A percentile compares a stretch with the other conserved stretches of the same genome.
phyloP scores from a whole-genome alignment of 2,888 invertebrate genomes.

The Euclidia mi region DNA sequence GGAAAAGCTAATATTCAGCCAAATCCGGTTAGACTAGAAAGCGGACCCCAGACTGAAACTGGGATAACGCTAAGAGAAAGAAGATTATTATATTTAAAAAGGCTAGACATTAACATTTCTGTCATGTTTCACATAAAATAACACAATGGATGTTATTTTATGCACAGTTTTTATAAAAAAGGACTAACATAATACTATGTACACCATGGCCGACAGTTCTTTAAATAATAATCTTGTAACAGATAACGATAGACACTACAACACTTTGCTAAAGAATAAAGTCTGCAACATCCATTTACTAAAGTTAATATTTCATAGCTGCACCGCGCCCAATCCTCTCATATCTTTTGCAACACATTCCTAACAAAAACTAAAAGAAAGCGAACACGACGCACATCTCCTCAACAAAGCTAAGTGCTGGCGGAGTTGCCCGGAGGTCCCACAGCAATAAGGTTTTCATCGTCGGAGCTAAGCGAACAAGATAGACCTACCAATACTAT shows the following conservation, averaged over 20 bases:
- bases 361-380: conserved; percentile 44
- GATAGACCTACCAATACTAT: conserved; percentile 29
- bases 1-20: no score
- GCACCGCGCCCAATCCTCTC: conserved; percentile 30
- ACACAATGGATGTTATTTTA: no score
- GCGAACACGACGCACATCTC: conserved; percentile 42
- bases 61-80: no score
- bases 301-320: conserved; percentile 25
- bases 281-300: conserved; percentile 10
- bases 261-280: background rate
- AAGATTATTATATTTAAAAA: no score
- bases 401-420: conserved; percentile 65
- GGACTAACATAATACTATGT: no score
- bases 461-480: conserved; percentile 51
- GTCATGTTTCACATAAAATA: no score
- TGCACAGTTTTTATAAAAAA: no score
- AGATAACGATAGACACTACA: background rate
- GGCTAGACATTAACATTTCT: no score
- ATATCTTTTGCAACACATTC: conserved; percentile 35
- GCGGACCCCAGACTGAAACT: no score
- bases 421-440: conserved; percentile 55
- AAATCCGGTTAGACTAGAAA: no score
- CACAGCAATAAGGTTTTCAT: conserved; percentile 64
- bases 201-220: no score
- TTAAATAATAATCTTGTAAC: background rate